phyloP scores from a whole-genome alignment of 2,797 vertebrate genomes.

The Fratercula arctica region DNA sequence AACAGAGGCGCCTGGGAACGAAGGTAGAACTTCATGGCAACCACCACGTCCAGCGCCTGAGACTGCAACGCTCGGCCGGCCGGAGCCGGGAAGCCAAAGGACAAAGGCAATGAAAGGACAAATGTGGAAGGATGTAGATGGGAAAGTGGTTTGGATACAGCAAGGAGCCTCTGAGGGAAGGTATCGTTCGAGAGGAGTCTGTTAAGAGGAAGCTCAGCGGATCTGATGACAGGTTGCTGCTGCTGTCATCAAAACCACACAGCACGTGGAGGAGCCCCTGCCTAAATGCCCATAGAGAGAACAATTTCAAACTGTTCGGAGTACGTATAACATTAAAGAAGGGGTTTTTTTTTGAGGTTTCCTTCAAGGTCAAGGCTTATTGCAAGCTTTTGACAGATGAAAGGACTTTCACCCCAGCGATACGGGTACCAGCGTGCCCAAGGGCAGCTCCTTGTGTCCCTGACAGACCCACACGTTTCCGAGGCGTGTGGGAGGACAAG shows the following conservation, averaged over 20 bases:
- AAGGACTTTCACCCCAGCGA: neutral
- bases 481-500: neutral
- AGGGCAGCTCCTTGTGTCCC: neutral
- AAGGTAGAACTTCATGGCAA: neutral
- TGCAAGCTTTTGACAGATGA: neutral
- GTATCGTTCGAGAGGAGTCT: neutral
- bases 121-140: neutral
- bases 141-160: neutral
- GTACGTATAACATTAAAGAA: neutral
- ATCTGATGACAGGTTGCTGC: neutral
- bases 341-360: neutral
- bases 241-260: neutral
- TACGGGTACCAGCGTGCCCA: neutral
- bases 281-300: slow-evolving; percentile 33
- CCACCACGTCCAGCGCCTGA: neutral
- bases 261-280: neutral
- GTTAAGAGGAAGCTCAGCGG: neutral
- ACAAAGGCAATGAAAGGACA: neutral
- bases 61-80: neutral
- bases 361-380: slow-evolving; percentile 19
- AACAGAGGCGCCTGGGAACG: neutral
- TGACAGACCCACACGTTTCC: neutral
- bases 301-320: slow-evolving; percentile 25
- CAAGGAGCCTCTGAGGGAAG: neutral
- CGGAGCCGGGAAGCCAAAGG: neutral